These are phyloP conservation scores for Micromesistius poutassou DNA, from an alignment of 2,797 vertebrate species.

Conservation along the genomic window DNA sequence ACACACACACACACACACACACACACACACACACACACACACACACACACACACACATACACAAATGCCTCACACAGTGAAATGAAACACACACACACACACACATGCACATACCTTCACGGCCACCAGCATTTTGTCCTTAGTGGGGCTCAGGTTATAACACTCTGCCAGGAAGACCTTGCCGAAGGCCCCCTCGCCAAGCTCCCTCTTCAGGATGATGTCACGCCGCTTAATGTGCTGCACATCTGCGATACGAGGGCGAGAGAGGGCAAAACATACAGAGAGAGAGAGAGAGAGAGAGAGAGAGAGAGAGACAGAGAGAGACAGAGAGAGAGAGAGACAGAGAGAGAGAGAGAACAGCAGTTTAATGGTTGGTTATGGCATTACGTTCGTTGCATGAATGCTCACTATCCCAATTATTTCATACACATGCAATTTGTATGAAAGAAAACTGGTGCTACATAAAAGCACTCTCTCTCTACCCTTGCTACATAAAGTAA, in stretches of 20 bases:
- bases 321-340: background rate
- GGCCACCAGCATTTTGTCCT: constrained; percentile 97
- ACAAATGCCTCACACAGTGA: background rate
- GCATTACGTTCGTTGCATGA: background rate
- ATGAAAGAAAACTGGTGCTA: background rate
- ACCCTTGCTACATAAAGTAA: too few species aligned
- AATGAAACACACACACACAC: background rate
- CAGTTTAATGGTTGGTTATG: background rate
- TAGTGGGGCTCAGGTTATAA: constrained; percentile 94
- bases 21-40: background rate
- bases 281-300: constrained; percentile 5
- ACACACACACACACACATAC: background rate
- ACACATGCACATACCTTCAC: constrained; percentile 83
- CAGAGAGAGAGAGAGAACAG: background rate
- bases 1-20: too few species aligned
- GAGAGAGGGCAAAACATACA: background rate
- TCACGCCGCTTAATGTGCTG: constrained; percentile 95
- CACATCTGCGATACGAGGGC: constrained; percentile 76
- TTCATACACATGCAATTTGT: background rate
- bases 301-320: constrained; percentile 5
- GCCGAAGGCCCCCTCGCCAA: constrained; percentile 96
- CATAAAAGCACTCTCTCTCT: too few species aligned
- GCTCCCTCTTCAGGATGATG: constrained; percentile 93
- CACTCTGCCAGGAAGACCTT: constrained; percentile 98
- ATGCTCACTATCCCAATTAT: background rate